Evolutionary conservation across 2,797 vertebrate genomes (phyloP), one percentile per base, ranked within the genome.

Genomic region (Parambassis ranga): DNA sequence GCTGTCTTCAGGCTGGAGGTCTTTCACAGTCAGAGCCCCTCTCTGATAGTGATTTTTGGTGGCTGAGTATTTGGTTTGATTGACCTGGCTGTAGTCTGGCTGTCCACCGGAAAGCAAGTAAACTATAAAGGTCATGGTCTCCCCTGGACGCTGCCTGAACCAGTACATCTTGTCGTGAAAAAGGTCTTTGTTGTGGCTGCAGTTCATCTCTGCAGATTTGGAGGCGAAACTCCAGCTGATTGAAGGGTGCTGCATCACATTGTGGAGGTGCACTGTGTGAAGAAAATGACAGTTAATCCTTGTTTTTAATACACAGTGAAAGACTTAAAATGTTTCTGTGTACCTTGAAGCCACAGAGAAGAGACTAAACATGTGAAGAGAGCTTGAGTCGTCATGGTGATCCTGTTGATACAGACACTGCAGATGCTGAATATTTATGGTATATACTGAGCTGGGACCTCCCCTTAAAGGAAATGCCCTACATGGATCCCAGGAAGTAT

Each of bases 401-500:
- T 65, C 8, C 8, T 33, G 9, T 20, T 13, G 30, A 52, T 26
- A 15, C 10, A 4, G 15, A 14, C 27, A 35, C 39, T 42, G 11
- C 11, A 32, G 47, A 24, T 9, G 2, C 2, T 47, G 39, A 55
- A 36, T 18, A 3, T 58, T 20, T 61, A 41, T 43, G 10, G 10
- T 35, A 27, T 57, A 37, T 23, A 14, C 18, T 26, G 19, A 3
- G 11, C 24, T 13, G 10, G 65, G 22, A 57, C 74, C 37, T 70
- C 67, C 67, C 49, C 38, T 47, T 38, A 4, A 11, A 44, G n/a
- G n/a, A n/a, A n/a, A n/a, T n/a, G n/a, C 3, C 4, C 9, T 16
- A 11, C 23, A 74, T 9, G 58, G 81, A 51, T 30, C 85, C 82
- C 20, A 89, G 53, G 11, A 76, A 9, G 42, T 83, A 62, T 5